Evolutionary conservation across 2,113 vertebrate species (phyloP).

Genomic region (Odontophorus gujanensis): DNA sequence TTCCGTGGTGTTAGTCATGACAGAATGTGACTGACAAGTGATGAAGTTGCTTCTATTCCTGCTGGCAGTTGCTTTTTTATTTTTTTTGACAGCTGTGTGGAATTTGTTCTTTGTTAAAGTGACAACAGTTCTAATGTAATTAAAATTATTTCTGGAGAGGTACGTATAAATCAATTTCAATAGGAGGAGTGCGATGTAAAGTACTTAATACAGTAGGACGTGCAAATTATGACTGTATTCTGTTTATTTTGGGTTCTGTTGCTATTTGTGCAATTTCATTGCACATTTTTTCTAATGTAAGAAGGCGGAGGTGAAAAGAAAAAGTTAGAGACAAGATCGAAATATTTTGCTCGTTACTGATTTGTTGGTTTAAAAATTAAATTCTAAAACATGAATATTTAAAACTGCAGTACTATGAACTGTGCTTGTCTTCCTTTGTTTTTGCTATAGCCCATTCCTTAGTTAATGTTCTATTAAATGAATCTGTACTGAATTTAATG

Average conservation of each 20-base stretch:
- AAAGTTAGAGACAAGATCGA: neutral
- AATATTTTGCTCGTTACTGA: neutral
- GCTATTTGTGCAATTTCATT: neutral
- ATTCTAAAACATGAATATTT: neutral
- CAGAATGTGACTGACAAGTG: conserved; percentile 8
- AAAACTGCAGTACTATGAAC: neutral
- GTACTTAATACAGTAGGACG: too few relatives aligned
- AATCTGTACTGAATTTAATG: neutral
- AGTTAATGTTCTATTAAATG: neutral
- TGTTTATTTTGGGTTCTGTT: neutral
- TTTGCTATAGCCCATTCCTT: neutral
- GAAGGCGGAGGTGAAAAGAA: neutral
- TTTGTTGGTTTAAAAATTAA: neutral
- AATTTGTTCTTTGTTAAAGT: conserved; percentile 27
- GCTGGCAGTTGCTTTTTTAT: neutral
- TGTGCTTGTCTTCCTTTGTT: neutral
- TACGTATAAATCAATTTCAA: neutral
- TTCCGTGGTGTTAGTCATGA: neutral
- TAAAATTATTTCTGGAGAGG: conserved; percentile 3
- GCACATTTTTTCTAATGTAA: neutral
- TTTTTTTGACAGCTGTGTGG: neutral
- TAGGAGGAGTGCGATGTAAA: neutral
- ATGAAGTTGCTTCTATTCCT: conserved; percentile 18
- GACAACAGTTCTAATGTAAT: neutral
- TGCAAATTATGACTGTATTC: neutral